phyloP scores from a whole-genome alignment of 1,140 invertebrate genomes.

The Drosophila mauritiana region DNA sequence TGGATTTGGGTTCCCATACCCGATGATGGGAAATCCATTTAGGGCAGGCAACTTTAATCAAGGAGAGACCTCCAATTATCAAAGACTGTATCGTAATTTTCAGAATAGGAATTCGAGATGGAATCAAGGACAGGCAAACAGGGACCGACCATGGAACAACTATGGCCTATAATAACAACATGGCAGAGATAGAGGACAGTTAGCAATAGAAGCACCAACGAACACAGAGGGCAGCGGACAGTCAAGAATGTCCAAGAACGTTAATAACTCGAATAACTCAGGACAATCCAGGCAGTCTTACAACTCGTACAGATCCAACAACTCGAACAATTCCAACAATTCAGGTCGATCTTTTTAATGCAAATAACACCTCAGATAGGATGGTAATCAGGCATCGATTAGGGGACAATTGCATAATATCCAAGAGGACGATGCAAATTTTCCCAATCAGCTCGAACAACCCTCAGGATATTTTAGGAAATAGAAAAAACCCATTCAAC shows the following conservation, averaged over 20 bases:
- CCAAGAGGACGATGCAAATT: neutral
- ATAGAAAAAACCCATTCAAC: neutral
- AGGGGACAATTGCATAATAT: neutral
- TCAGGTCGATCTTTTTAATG: no score
- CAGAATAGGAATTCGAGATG: neutral
- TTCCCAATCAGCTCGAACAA: neutral
- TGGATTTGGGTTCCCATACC: neutral
- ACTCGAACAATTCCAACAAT: no score
- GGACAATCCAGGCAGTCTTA: neutral
- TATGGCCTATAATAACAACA: neutral
- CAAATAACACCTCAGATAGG: neutral
- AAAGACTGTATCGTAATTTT: neutral
- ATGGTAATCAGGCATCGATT: neutral
- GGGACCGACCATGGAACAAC: neutral
- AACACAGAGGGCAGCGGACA: neutral
- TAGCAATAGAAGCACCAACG: neutral
- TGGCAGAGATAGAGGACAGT: neutral
- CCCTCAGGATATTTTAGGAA: neutral
- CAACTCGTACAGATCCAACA: no score
- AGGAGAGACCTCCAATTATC: neutral
- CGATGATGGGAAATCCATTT: slow-evolving; percentile 10
- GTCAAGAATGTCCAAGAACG: neutral
- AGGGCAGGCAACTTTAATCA: neutral
- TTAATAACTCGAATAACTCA: neutral
- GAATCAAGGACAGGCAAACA: neutral